Evolutionary conservation across 2,797 vertebrate genomes (phyloP).

Genomic region (Tangara arthus): DNA sequence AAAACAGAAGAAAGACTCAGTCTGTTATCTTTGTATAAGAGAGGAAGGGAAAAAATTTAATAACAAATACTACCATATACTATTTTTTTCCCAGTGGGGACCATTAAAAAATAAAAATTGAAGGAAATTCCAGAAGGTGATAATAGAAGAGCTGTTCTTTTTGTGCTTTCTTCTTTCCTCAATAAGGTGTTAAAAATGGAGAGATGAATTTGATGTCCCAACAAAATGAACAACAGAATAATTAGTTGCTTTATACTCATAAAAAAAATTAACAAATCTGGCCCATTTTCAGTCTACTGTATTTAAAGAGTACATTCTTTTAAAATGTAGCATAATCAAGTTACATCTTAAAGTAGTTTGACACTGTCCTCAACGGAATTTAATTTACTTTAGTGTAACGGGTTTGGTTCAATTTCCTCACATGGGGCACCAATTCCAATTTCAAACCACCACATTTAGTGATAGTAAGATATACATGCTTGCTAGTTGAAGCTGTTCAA

Average conservation of each 20-base stretch:
- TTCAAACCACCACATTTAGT: neutral
- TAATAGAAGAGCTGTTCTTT: neutral
- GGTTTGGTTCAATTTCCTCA: neutral
- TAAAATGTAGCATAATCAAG: neutral
- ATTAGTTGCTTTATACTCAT: neutral
- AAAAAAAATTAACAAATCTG: neutral
- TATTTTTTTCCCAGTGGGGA: neutral
- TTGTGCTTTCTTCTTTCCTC: neutral
- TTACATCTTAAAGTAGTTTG: neutral
- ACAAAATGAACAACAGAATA: neutral
- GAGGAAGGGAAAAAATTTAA: neutral
- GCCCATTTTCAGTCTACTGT: neutral
- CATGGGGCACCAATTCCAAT: neutral
- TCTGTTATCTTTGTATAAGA: neutral
- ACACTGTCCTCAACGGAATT: neutral
- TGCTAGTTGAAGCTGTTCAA: neutral
- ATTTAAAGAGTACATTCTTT: neutral
- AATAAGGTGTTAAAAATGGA: neutral
- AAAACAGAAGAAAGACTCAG: neutral
- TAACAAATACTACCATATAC: neutral
- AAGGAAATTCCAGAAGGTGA: neutral
- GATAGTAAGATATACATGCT: neutral
- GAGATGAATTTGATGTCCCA: neutral
- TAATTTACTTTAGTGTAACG: neutral
- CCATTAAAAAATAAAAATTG: neutral